Evolutionary conservation across 2,113 vertebrate genomes (phyloP), one percentile per base, ranked within the genome.

Genomic region (Zonotrichia leucophrys): DNA sequence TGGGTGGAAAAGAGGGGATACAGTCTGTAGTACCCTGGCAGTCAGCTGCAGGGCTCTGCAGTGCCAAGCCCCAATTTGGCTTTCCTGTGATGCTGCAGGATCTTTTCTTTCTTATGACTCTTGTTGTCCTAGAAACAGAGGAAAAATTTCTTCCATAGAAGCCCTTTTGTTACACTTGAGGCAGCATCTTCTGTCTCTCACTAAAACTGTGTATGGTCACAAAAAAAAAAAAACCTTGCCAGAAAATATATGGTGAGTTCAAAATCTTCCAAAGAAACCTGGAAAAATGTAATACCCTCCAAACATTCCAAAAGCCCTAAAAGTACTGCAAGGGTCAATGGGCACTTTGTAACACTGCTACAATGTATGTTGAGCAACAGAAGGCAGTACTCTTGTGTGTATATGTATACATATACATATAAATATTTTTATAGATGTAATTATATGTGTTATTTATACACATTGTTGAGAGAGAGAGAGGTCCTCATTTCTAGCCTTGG

Each of bases 91-190:
- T 79, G 70, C 93, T 50, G 92, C 89, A 49, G 73, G 67, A 87
- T 92, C 89, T 91, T 86, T 89, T 87, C 91, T 91, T 82, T 75
- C 84, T 92, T 23, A 4, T 95, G 64, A 75, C 78, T 96, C 94
- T 59, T 87, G 96, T 96, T 96, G 96, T 97, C 96, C 84, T 97
- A 95, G 96, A 97, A 96, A 97, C 95, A 95, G 95, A 82, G 74
- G 53, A 79, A 58, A 87, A 90, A 95, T 73, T 67, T 85, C 82
- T 94, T 92, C 24, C 84, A 84, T 63, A 82, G 70, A 62, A 91
- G 74, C 42, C 33, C 72, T 89, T 95, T 94, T 90, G 64, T 92
- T 97, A 69, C 55, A 39, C 20, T 92, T 22, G 1, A 94, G 70
- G 87, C 90, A 76, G 84, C 46, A 66, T 91, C 50, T 90, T 67